Evolutionary conservation across 1,140 invertebrate genomes (phyloP), one percentile per base, ranked within the genome.

Genomic region (Zaprionus capensis): DNA sequence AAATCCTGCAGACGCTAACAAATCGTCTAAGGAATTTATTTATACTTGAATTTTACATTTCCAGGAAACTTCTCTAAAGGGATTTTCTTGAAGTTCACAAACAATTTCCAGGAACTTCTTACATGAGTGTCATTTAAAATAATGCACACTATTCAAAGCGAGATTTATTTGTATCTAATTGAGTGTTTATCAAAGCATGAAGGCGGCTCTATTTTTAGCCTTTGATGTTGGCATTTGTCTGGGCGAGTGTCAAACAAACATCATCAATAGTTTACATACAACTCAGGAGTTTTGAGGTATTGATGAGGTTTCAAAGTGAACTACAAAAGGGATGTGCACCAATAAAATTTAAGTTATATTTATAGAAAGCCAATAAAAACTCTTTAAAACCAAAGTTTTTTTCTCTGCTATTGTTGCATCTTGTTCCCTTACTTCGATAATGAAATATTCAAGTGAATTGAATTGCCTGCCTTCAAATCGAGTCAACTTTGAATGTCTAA

Each of bases 1-100:
- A 87, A 88, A 87, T 88, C 81, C 59, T 80, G 64, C 57, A 62
- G 44, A 83, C 63, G 63, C 66, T 65, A 88, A 81, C 70, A 88
- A 87, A 87, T 88, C 71, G 78, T 57, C 61, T 63, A 65, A 51
- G 20, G 46, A 51, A 51, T 51, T 81, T 80, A 68, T 63, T 76
- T 67, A 62, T 64, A 36, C 53, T 76, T 22, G 26, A 20, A 34
- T 20, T 59, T 44, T 34, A 61, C 55, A 76, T 71, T 66, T 58
- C 46, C 46, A 24, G 12, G 11, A 51, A 24, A 24, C 46, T 22
- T 51, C 9, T 51, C 11, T 51, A 51, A 17, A 46, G n/a, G 11
- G 20, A 2, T 51, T 51, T 24, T 24, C 46, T 51, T 24, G 20
- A 51, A 51, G 46, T 24, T 51, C 17, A 12, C 20, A 14, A 51